Evolutionary conservation across 2,113 vertebrate species (phyloP), one percentile per base, ranked within the genome.

Genomic region (Nipponia nippon): DNA sequence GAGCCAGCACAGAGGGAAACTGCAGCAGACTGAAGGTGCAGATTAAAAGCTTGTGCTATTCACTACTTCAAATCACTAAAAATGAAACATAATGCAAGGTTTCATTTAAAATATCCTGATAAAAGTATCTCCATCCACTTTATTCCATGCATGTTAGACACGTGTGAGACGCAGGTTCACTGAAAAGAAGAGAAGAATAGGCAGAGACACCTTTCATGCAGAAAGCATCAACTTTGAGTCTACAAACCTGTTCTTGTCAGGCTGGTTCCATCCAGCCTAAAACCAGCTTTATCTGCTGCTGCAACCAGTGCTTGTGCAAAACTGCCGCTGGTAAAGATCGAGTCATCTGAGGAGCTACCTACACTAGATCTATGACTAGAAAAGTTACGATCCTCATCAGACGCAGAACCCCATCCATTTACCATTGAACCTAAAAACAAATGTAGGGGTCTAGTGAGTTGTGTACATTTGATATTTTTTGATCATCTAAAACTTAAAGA

Each of bases 401-500:
- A 99, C 97, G 99, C 99, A 90, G 99, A 99, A 98, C 99, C 99
- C 99, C 99, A 99, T 97, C 99, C 99, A 98, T 99, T 99, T 98
- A 99, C 98, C 99, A 99, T 99, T 98, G 99, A 99, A 98, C 99
- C 99, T 99, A 98, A 96, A 98, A 98, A 98, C 98, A 98, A 98
- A 98, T 98, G 97, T 98, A 98, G 98, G 98, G 89, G 70, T 97
- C 97, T 87, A 97, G 97, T 98, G 96, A 98, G 98, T 98, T 92
- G 96, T 92, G 93, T 22, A 89, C 56, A 97, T 50, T 83, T 56
- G 9, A 96, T 56, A 97, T 19, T 73, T 92, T 70, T 75, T 83
- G 42, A 94, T 91, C 83, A 96, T 65, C 73, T 92, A 85, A 91
- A 94, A 58, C 30, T 95, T 94, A 95, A 90, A 96, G 83, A 89